Conservation (phyloP, 30 jellyfish, hydroid and myxozoan genomes). For the Chironex yamaguchii region DNA sequence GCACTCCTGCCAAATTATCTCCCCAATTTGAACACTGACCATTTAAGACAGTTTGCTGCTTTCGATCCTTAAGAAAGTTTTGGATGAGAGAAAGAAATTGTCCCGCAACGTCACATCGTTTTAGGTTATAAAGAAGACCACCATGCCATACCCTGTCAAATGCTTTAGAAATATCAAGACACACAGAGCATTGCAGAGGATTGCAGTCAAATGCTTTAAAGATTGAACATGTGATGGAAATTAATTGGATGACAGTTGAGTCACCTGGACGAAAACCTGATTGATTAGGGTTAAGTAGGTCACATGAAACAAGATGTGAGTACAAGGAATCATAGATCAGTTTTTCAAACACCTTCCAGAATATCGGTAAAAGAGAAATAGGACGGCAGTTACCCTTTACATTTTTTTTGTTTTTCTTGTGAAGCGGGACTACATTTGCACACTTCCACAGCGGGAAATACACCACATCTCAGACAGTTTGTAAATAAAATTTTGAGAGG, state of each 20-base stretch:
- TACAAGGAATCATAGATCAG: constrained; percentile 50
- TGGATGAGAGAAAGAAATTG: constrained; percentile 34
- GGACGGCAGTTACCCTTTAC: constrained; percentile 31
- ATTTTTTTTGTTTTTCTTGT: constrained; percentile 14
- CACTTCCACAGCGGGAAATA: constrained; percentile 28
- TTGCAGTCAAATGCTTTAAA: constrained; percentile 36
- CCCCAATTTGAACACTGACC: constrained; percentile 55
- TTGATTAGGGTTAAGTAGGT: constrained; percentile 56
- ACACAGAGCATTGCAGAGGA: constrained; percentile 43
- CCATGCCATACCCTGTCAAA: constrained; percentile 59
- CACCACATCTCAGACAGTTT: constrained; percentile 42
- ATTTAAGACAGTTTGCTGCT: constrained; percentile 48
- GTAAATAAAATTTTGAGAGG: constrained; percentile 53
- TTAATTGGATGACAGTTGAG: constrained; percentile 39
- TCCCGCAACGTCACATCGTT: constrained; percentile 47
- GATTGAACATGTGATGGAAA: constrained; percentile 45
- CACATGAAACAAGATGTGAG: constrained; percentile 60
- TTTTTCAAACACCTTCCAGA: constrained; percentile 43
- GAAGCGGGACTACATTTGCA: constrained; percentile 46
- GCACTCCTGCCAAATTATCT: constrained; percentile 60
- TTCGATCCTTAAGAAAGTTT: constrained; percentile 24
- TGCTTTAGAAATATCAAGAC: constrained; percentile 55
- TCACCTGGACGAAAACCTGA: constrained; percentile 67
- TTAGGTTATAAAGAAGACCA: constrained; percentile 11
- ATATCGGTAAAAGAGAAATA: constrained; percentile 40